Evolutionary conservation across 2,797 vertebrate genomes (phyloP).

Genomic region (Aratinga solstitialis): DNA sequence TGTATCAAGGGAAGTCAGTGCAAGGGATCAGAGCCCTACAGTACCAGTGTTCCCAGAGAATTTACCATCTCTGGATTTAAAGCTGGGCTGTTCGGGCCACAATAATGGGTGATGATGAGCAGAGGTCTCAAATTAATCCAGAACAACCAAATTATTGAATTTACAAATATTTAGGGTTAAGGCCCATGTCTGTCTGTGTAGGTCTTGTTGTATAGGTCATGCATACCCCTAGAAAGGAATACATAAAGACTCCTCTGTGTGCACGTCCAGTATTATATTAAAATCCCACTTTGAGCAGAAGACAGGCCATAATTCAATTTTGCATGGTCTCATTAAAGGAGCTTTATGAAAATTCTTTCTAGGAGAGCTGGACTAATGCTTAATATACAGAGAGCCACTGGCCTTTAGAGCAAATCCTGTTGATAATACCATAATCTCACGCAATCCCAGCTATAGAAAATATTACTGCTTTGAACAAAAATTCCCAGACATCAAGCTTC

Average conservation of each 20-base stretch:
- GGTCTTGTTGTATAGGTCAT: not conserved
- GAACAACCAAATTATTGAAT: not conserved
- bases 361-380: slow-evolving; percentile 1
- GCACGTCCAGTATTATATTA: rapidly evolving
- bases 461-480: not conserved
- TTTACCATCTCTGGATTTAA: not conserved
- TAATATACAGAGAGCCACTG: not conserved
- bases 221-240: not conserved
- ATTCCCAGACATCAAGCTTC: not conserved
- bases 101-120: not conserved
- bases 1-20: not conserved
- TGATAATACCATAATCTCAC: slow-evolving; percentile 35
- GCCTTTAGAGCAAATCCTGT: slow-evolving; percentile 8
- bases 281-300: not conserved
- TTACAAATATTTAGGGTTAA: not conserved
- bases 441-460: slow-evolving; percentile 27
- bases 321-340: not conserved
- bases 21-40: not conserved
- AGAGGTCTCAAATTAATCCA: not conserved
- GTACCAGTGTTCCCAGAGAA: not conserved
- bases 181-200: not conserved
- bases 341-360: slow-evolving; percentile 31
- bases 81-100: not conserved
- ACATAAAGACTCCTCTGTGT: rapidly evolving
- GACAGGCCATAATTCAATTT: slow-evolving; percentile 26